Conservation (phyloP, 23 tunicate species). For the Styela plicata region DNA sequence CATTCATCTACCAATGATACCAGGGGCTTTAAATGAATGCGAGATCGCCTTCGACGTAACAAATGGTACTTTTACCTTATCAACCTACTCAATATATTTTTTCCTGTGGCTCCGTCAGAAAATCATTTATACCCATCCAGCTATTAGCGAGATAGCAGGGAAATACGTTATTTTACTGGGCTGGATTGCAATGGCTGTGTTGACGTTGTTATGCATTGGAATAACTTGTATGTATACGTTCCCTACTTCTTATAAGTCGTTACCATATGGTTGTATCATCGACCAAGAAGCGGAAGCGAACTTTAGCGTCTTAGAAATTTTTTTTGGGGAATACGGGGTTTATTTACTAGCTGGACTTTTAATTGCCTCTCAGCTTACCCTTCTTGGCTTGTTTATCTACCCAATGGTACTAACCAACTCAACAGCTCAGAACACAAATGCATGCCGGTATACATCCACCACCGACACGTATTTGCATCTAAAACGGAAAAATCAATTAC, state of each 20-base stretch:
- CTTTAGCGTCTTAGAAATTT: not conserved
- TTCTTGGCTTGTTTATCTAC: constrained; percentile 3
- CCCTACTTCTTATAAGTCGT: not conserved
- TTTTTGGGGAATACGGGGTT: not conserved
- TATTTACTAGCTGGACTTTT: constrained; percentile 3
- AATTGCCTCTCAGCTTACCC: not conserved
- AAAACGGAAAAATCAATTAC: not conserved
- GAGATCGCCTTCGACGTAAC: constrained; percentile 2
- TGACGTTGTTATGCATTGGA: not conserved
- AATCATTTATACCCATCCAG: not conserved
- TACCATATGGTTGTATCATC: not conserved
- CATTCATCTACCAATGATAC: not conserved
- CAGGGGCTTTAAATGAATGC: not conserved
- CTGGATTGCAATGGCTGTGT: not conserved
- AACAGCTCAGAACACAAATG: not conserved
- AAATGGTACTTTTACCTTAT: not conserved
- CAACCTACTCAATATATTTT: not conserved
- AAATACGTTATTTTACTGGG: not conserved
- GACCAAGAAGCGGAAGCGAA: not conserved
- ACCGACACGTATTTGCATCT: too few relatives aligned
- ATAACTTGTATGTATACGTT: not conserved
- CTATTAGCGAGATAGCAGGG: not conserved
- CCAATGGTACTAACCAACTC: not conserved
- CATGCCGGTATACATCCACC: too few relatives aligned
- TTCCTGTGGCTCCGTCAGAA: constrained; percentile 14